A percentile compares a stretch with the other conserved stretches of the same genome.
Evolutionary conservation across 2,113 vertebrate species (phyloP).

Genomic region (Corythaeola cristata): DNA sequence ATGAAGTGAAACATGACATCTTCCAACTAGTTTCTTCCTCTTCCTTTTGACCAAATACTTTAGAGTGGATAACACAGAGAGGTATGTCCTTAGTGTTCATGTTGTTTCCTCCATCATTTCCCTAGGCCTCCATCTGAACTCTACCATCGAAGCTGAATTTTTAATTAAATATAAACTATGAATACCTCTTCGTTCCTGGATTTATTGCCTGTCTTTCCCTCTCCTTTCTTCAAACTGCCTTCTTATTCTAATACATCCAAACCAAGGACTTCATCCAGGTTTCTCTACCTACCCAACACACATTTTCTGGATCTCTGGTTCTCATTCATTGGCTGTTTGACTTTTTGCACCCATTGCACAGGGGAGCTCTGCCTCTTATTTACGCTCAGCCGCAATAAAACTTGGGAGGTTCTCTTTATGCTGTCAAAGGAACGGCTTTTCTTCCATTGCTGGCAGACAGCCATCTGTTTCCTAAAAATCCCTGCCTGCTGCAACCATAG

Average conservation of each 20-base stretch:
- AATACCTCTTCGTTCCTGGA: background rate
- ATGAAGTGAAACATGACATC: background rate
- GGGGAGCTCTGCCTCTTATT: background rate
- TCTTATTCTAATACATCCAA: background rate
- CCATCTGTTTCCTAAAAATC: background rate
- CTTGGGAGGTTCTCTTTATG: background rate
- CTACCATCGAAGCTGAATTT: background rate
- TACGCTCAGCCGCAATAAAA: background rate
- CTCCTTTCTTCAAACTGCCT: background rate
- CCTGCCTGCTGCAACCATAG: background rate
- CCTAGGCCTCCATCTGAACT: background rate
- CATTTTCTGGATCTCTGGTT: background rate
- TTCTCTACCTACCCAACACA: background rate
- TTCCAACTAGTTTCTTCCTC: background rate
- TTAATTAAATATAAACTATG: background rate
- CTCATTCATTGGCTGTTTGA: background rate
- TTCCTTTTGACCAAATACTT: background rate
- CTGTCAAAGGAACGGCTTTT: background rate
- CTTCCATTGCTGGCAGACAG: background rate
- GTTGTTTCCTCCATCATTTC: background rate
- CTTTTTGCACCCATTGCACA: background rate
- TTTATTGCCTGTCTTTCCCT: background rate
- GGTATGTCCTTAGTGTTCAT: background rate
- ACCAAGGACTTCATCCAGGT: background rate
- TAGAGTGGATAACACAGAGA: background rate